Evolutionary conservation across 2,888 invertebrate species (phyloP).

Genomic region (Orgyia antiqua): DNA sequence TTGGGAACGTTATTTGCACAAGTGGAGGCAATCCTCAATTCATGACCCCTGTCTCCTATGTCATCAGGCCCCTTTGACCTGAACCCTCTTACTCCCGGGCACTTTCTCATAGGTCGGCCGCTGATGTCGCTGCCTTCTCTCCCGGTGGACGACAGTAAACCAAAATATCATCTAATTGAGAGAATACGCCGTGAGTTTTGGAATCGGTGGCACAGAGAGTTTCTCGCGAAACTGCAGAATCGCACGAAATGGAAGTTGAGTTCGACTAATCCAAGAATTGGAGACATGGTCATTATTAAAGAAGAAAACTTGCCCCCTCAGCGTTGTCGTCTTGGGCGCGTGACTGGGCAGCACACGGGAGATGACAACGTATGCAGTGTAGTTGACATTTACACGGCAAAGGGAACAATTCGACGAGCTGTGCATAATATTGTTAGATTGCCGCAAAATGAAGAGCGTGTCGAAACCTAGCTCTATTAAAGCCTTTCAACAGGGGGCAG

Average conservation of each 20-base stretch:
- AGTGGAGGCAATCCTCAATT: conserved; percentile 6
- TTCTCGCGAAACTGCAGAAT: neutral
- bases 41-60: conserved; percentile 3
- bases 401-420: conserved; percentile 1
- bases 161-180: neutral
- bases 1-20: conserved; percentile 3
- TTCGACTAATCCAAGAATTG: neutral
- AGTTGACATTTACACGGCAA: conserved; percentile 3
- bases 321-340: conserved; percentile 2
- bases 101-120: conserved; percentile 3
- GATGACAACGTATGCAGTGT: conserved; percentile 1
- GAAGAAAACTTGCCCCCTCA: conserved; percentile 1
- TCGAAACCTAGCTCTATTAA: neutral
- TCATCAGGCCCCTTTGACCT: conserved; percentile 3
- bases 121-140: neutral
- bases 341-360: neutral
- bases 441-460: neutral
- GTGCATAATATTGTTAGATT: neutral
- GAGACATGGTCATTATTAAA: conserved; percentile 7
- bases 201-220: neutral
- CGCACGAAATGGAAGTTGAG: neutral
- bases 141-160: neutral
- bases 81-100: conserved; percentile 4
- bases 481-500: too few species aligned
- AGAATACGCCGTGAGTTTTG: neutral